These are phyloP conservation scores for Sinotaia quadrata DNA, from an alignment of 2,888 invertebrate genomes.

Conservation along the genomic window DNA sequence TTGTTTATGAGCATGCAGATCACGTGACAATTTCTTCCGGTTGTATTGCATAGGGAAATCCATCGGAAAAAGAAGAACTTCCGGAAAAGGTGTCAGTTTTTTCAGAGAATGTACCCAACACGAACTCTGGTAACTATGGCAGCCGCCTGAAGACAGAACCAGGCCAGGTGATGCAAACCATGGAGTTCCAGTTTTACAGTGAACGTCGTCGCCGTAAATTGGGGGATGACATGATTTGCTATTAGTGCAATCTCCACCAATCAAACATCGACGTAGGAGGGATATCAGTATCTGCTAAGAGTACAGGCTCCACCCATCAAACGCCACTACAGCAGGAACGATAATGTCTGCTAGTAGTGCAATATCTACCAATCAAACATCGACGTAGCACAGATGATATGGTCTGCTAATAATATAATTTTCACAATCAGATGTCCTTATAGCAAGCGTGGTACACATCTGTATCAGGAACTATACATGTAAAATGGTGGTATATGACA, in stretches of 20 bases:
- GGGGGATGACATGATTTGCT: constrained; percentile 66
- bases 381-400: too few relatives aligned
- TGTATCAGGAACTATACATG: too few relatives aligned
- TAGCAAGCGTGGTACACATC: too few relatives aligned
- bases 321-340: too few relatives aligned
- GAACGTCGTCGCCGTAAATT: constrained; percentile 60
- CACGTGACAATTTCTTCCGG: too few relatives aligned
- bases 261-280: neutral
- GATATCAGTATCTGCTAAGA: too few relatives aligned
- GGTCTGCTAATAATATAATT: too few relatives aligned
- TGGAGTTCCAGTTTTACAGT: constrained; percentile 67
- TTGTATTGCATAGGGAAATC: constrained; percentile 65
- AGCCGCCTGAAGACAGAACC: constrained; percentile 54
- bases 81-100: constrained; percentile 63
- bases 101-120: constrained; percentile 66
- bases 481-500: too few relatives aligned
- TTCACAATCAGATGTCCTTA: too few relatives aligned
- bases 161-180: constrained; percentile 57
- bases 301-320: too few relatives aligned
- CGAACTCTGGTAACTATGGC: constrained; percentile 70
- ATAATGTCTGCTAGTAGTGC: constrained; percentile 66
- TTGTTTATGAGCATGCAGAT: too few relatives aligned
- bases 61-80: constrained; percentile 55
- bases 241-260: constrained; percentile 40
- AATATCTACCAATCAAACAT: neutral